phyloP scores from a whole-genome alignment of 2,888 invertebrate species.

The Epirrhoe alternata region DNA sequence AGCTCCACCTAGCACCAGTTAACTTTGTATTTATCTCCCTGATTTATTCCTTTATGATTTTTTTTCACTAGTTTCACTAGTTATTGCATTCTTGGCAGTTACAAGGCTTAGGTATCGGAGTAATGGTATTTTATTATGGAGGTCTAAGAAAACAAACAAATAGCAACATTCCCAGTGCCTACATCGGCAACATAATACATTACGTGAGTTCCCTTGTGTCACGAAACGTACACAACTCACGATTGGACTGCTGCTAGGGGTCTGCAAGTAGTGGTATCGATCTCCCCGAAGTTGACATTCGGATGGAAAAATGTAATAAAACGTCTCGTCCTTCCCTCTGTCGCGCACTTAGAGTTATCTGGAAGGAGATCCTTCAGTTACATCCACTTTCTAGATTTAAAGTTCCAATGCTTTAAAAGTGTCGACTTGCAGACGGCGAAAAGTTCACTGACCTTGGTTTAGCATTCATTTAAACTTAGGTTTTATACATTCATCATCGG shows the following conservation, averaged over 20 bases:
- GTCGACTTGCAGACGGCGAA: neutral
- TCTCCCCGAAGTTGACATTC: conserved; percentile 15
- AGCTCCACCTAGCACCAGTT: neutral
- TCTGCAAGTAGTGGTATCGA: conserved; percentile 17
- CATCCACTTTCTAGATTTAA: neutral
- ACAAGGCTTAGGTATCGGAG: too few relatives aligned
- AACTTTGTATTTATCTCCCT: neutral
- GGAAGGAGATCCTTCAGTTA: neutral
- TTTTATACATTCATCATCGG: neutral
- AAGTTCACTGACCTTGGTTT: neutral
- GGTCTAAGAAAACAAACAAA: too few relatives aligned
- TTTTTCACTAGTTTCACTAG: too few relatives aligned
- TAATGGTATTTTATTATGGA: too few relatives aligned
- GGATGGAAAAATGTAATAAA: conserved; percentile 26
- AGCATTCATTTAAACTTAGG: neutral
- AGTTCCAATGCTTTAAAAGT: neutral
- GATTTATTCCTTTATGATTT: too few relatives aligned
- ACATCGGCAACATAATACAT: neutral
- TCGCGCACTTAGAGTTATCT: neutral
- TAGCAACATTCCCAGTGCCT: too few relatives aligned
- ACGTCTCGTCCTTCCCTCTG: neutral
- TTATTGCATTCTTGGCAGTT: too few relatives aligned
- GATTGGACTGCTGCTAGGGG: neutral
- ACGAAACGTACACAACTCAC: neutral
- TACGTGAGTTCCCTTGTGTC: neutral